Evolutionary conservation across 2,113 vertebrate genomes (phyloP).

Genomic region (Pungitius pungitius): DNA sequence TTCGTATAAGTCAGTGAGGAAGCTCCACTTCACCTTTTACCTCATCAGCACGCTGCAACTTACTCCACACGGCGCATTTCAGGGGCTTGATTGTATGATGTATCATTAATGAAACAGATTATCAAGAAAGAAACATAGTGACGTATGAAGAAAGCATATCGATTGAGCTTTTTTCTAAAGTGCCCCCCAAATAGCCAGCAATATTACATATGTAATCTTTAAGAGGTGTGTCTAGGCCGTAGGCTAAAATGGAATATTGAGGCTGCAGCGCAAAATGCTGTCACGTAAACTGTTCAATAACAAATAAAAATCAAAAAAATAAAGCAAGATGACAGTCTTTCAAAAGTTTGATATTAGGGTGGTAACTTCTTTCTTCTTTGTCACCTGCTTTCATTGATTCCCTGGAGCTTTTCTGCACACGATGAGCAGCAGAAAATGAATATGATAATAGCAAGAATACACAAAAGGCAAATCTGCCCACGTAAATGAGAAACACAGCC

Average conservation of each 20-base stretch:
- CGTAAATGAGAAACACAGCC: slow-evolving; percentile 73
- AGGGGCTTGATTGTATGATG: background rate
- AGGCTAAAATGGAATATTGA: background rate
- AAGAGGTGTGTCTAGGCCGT: background rate
- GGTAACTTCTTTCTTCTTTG: slow-evolving; percentile 39
- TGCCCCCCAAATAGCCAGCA: background rate
- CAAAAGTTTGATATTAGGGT: slow-evolving; percentile 47
- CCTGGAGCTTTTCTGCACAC: slow-evolving; percentile 61
- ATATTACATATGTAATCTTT: background rate
- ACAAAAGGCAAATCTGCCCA: slow-evolving; percentile 67
- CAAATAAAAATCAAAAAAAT: background rate
- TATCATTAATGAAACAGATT: background rate
- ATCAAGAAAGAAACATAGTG: background rate
- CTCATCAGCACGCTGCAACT: slow-evolving; percentile 17
- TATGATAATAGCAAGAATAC: slow-evolving; percentile 63
- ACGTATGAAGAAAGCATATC: slow-evolving; percentile 2
- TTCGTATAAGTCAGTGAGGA: background rate
- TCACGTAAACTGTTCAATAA: background rate
- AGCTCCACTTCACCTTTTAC: slow-evolving; percentile 17
- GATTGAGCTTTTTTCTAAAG: background rate
- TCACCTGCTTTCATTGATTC: slow-evolving; percentile 55
- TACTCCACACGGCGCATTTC: slow-evolving; percentile 2
- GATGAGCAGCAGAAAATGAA: slow-evolving; percentile 55
- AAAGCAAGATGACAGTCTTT: slow-evolving; percentile 11
- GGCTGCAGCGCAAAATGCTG: background rate